phyloP scores from a whole-genome alignment of 2,797 vertebrate species.

The Balearica regulorum region DNA sequence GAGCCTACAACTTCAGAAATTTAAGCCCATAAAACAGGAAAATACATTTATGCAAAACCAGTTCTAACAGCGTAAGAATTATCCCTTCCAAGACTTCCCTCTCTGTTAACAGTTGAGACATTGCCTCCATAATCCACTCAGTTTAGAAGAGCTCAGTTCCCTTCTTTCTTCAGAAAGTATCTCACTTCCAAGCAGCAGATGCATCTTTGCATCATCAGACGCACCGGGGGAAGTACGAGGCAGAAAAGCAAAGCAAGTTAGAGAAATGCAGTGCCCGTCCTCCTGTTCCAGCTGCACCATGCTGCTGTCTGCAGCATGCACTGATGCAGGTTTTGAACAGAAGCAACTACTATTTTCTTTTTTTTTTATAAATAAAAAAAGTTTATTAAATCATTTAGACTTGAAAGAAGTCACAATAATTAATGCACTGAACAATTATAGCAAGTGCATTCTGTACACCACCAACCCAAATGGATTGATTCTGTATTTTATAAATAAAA shows the following conservation, averaged over 20 bases:
- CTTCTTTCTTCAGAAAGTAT: neutral
- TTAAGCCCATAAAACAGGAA: neutral
- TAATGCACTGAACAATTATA: constrained; percentile 82
- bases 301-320: neutral
- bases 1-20: neutral
- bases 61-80: neutral
- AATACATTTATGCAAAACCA: neutral
- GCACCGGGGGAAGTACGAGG: neutral
- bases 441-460: constrained; percentile 87
- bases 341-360: constrained; percentile 52
- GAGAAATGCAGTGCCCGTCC: neutral
- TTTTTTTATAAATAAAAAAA: constrained; percentile 78
- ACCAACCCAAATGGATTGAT: constrained; percentile 99
- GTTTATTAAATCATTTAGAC: constrained; percentile 97
- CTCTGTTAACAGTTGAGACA: neutral
- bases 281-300: neutral
- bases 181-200: neutral
- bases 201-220: neutral
- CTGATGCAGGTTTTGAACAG: neutral
- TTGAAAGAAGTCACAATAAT: constrained; percentile 99
- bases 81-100: neutral
- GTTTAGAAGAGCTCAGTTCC: neutral
- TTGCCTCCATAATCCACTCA: neutral
- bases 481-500: constrained; percentile 92
- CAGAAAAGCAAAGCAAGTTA: neutral